Evolutionary conservation across 2,888 invertebrate species (phyloP).

Genomic region (Lymantria dispar): DNA sequence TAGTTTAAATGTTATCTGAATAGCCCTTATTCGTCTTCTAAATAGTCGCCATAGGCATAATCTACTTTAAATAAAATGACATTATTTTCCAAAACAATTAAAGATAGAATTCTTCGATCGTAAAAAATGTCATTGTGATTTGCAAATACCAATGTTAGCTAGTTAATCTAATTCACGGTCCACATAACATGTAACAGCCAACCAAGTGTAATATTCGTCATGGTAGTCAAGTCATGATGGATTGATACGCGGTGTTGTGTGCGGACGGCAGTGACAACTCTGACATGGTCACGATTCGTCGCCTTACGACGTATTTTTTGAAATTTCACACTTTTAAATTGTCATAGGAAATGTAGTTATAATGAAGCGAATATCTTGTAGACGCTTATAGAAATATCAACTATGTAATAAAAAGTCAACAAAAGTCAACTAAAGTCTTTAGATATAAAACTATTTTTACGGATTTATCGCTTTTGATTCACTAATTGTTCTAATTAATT

Average conservation of each 20-base stretch:
- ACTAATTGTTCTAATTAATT: too few species aligned
- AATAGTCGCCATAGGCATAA: too few species aligned
- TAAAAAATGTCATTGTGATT: constrained; percentile 23
- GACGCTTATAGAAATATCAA: not conserved
- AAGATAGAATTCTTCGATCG: constrained; percentile 5
- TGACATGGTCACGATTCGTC: constrained; percentile 71
- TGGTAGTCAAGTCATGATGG: constrained; percentile 54
- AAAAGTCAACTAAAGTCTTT: too few species aligned
- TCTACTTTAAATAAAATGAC: too few species aligned
- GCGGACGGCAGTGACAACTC: constrained; percentile 35
- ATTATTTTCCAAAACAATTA: too few species aligned
- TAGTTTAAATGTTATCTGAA: too few species aligned
- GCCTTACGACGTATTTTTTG: constrained; percentile 60
- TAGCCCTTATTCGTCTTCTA: too few species aligned
- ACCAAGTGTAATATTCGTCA: constrained; percentile 47
- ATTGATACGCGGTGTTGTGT: constrained; percentile 45
- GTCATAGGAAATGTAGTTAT: not conserved
- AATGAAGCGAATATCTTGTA: constrained; percentile 1
- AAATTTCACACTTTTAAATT: constrained; percentile 49
- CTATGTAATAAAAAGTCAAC: too few species aligned
- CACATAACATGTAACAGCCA: constrained; percentile 24
- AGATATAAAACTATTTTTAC: too few species aligned
- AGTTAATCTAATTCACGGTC: constrained; percentile 26
- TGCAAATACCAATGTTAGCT: constrained; percentile 20
- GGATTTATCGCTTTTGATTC: too few species aligned